Conservation (phyloP, 2,113 vertebrate genomes). For the Casuarius casuarius region DNA sequence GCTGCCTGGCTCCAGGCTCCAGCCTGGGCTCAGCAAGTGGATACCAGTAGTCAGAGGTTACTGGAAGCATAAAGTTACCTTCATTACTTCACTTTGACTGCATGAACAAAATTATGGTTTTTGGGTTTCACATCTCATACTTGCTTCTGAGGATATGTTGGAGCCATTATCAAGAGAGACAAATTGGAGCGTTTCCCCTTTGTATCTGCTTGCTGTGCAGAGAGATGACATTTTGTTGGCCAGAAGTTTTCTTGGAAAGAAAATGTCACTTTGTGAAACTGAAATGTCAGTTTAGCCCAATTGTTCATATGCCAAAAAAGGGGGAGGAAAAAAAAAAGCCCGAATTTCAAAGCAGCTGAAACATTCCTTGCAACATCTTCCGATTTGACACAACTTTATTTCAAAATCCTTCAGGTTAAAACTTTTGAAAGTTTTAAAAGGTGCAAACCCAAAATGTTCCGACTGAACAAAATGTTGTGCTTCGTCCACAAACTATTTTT, state of each 20-base stretch:
- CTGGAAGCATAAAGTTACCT: neutral
- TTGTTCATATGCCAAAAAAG: neutral
- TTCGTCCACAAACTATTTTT: neutral
- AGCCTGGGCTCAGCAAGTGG: neutral
- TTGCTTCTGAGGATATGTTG: neutral
- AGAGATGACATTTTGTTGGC: neutral
- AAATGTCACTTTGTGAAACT: neutral
- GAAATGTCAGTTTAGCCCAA: slow-evolving; percentile 9
- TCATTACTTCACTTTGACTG: neutral
- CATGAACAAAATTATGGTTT: neutral
- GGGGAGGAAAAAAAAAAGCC: accelerated
- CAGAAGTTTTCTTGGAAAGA: neutral
- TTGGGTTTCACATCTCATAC: neutral
- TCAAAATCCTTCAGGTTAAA: neutral
- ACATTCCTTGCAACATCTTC: neutral
- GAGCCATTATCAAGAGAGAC: neutral
- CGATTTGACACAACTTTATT: neutral
- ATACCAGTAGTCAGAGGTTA: neutral
- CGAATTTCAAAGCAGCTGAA: neutral
- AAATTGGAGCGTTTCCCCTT: neutral
- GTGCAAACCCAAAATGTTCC: neutral
- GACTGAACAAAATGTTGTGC: neutral
- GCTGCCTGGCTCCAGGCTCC: neutral
- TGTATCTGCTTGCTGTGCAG: neutral
- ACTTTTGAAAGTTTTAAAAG: neutral